These are phyloP conservation scores for Channa argus DNA, from an alignment of 2,113 vertebrate genomes.

Conservation along the genomic window DNA sequence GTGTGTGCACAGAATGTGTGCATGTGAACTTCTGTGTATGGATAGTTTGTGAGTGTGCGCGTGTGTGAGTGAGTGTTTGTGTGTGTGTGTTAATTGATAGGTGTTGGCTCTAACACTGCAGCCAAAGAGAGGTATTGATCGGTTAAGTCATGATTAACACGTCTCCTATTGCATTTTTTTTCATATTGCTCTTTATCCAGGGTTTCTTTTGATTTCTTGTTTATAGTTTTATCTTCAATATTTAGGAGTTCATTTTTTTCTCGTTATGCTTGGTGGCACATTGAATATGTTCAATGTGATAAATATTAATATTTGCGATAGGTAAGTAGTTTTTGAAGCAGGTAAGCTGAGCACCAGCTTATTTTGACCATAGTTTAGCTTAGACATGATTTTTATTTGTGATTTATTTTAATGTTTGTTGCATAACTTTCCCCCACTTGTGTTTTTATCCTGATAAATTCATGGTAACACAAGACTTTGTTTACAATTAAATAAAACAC, in stretches of 20 bases:
- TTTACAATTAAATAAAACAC: constrained; percentile 57
- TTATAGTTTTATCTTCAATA: no score
- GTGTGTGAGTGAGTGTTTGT: constrained; percentile 11
- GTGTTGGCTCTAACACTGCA: constrained; percentile 48
- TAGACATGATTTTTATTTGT: constrained; percentile 47
- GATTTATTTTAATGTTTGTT: constrained; percentile 71
- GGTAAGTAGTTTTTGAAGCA: constrained; percentile 32
- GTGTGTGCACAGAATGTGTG: constrained; percentile 31
- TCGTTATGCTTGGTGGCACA: constrained; percentile 18
- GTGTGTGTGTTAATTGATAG: constrained; percentile 63
- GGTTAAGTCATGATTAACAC: constrained; percentile 46
- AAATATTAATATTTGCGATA: constrained; percentile 30
- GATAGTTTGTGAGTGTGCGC: constrained; percentile 13
- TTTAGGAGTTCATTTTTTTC: not conserved
- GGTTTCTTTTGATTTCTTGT: not conserved
- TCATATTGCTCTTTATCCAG: constrained; percentile 5
- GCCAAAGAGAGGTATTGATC: constrained; percentile 58
- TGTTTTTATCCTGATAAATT: constrained; percentile 68
- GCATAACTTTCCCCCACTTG: constrained; percentile 60
- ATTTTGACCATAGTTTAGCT: constrained; percentile 52
- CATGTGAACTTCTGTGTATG: constrained; percentile 21
- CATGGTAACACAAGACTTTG: constrained; percentile 51
- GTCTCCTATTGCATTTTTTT: constrained; percentile 26
- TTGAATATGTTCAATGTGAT: constrained; percentile 32
- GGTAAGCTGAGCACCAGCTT: constrained; percentile 29